Evolutionary conservation across 2,888 invertebrate species (phyloP), one percentile per base, ranked within the genome.

Genomic region (Tenthredo amoena): DNA sequence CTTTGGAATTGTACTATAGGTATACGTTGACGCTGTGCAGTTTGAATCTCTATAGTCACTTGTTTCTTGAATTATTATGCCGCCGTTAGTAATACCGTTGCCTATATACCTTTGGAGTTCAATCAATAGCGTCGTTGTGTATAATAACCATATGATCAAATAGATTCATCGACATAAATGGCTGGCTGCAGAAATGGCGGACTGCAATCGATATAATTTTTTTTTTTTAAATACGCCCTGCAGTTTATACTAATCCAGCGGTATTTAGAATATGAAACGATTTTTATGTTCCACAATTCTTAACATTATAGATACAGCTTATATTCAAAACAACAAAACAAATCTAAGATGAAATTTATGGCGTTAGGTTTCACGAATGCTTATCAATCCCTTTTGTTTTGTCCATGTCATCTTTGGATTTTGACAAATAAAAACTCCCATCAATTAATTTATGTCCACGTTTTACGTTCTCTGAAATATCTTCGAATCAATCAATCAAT

Each of bases 61-160:
- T 10, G 43, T 12, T 74, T 43, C 77, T 50, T 31, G 10, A 6
- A 4, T 50, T 31, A 77, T 55, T 55, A 34, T 55, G 18, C 55
- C 43, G 12, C 37, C 34, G 50, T 55, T 34, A 50, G 50, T 55
- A 50, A 77, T 31, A 18, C 21, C 31, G 50, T 34, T 31, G 26
- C 9, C 50, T 55, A 7, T 55, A n/a, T 77, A 77, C 77, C 50
- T n/a, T 77, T 12, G 1, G 34, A 77, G 55, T 6, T 77, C 31
- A n/a, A 77, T 77, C 47, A 50, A 77, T 77, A 77, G 9, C 50
- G 9, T 34, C 18, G 31, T 77, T 34, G 26, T 34, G 31, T 50
- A 50, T 74, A 10, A 74, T 12, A 47, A 47, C 43, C 74, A 74
- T 77, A 55, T 77, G 34, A 55, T 77, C 50, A 55, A 74, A 21